Base-by-base conservation (phyloP, 2,888 invertebrate species). In the Sinodicranocentrus sp. region DNA sequence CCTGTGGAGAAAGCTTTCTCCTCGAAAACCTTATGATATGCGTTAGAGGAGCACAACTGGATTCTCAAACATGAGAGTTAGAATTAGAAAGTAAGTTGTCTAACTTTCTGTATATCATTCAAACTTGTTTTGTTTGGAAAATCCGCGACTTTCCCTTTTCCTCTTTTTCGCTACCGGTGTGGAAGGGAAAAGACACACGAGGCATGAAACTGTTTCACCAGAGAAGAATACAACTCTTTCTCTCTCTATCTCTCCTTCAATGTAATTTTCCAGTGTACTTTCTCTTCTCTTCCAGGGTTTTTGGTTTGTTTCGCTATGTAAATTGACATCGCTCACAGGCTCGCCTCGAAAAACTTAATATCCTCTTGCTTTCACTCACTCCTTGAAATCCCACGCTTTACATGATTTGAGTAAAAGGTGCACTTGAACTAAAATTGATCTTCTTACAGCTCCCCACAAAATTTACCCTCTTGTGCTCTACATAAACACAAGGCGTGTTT, bases 61-160 rank as follows among this genome's bases (percentile, higher is more conserved):
- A 63, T 15, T 28, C 25, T 63, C 33, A 63, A 33, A 63, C 33
- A 63, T 28, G 63, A 63, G 10, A 10, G 63, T 26, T 63, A n/a
- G 63, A 63, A 63, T 63, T 63, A 28, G 63, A 63, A 63, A 19
- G 10, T 63, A 10, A 26, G 19, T 26, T n/a, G 17, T 28, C n/a
- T 28, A 63, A 63, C 63, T 67, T 67, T 78, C 65, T 68, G 44
- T 68, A 78, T 70, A 70, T 70, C 67, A 78, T 78, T 68, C 54
- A 23, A 78, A 67, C 26, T 78, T 78, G 39, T 73, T 70, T 61
- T 48, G 61, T 44, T 61, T 77, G 44, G 59, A 43, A 67, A 54
- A 39, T 68, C 54, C 17, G 48, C 52, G 54, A 70, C 68, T 68
- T 59, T 76, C 39, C 63, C 57, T 76, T 61, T 65, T 75, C 59